These are phyloP conservation scores for Agrochola lota DNA, from an alignment of 2,888 invertebrate species.

Conservation along the genomic window DNA sequence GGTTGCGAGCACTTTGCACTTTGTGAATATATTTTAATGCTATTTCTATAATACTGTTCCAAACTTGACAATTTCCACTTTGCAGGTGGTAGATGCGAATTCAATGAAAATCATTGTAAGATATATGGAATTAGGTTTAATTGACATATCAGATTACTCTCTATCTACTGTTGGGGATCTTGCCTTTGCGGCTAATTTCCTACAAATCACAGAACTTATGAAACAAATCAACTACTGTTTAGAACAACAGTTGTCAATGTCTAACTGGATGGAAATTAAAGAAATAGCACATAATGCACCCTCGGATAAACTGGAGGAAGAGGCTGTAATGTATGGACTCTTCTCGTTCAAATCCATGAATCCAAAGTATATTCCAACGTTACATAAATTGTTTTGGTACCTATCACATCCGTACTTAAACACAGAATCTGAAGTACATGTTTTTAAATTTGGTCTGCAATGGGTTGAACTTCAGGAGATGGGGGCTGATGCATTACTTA, in stretches of 20 bases:
- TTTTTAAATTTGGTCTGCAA: slow-evolving; percentile 83
- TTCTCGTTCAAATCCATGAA: slow-evolving; percentile 81
- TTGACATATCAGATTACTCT: slow-evolving; percentile 80
- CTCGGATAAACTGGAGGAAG: slow-evolving; percentile 75
- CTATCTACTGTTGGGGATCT: slow-evolving; percentile 76
- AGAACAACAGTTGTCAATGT: slow-evolving; percentile 73
- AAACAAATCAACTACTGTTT: slow-evolving; percentile 83
- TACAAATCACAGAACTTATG: slow-evolving; percentile 83
- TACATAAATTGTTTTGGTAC: slow-evolving; percentile 83
- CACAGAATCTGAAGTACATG: slow-evolving; percentile 76
- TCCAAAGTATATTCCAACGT: slow-evolving; percentile 75
- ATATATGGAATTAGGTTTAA: slow-evolving; percentile 82
- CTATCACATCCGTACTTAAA: slow-evolving; percentile 84
- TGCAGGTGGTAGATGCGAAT: slow-evolving; percentile 82
- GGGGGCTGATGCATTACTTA: slow-evolving; percentile 79
- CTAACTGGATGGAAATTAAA: slow-evolving; percentile 82
- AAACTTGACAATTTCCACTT: slow-evolving; percentile 31
- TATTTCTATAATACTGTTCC: background rate
- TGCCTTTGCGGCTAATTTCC: slow-evolving; percentile 81
- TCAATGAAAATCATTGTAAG: slow-evolving; percentile 81
- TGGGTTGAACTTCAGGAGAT: slow-evolving; percentile 78
- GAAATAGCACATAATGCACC: slow-evolving; percentile 80
- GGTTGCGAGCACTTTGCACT: background rate
- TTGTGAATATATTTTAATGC: background rate
- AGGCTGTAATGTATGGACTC: slow-evolving; percentile 78